These are phyloP conservation scores for Pentalonia nigronervosa DNA, from an alignment of 1,140 invertebrate genomes.

Conservation along the genomic window DNA sequence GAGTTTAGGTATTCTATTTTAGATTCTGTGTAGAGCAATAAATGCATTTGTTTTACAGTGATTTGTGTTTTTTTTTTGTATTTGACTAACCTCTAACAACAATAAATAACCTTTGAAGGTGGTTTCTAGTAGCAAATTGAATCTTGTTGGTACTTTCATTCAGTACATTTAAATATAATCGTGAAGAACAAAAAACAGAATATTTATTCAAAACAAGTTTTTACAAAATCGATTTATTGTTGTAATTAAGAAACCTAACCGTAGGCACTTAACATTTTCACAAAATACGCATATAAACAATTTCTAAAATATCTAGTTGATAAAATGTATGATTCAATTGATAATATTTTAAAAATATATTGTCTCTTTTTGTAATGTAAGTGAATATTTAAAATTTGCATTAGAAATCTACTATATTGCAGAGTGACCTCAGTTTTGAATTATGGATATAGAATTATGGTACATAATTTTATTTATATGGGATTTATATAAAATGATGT, in stretches of 20 bases:
- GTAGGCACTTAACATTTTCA: too few species aligned
- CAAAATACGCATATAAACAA: background rate
- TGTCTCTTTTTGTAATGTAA: background rate
- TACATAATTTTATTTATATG: background rate
- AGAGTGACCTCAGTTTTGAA: background rate
- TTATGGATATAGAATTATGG: background rate
- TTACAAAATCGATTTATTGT: background rate
- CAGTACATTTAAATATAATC: background rate
- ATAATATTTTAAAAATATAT: background rate
- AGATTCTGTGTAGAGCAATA: background rate
- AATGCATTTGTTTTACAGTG: background rate
- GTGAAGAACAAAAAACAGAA: too few species aligned
- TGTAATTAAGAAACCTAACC: background rate
- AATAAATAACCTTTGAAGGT: background rate
- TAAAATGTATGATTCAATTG: background rate
- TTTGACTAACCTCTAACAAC: background rate
- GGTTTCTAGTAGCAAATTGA: background rate
- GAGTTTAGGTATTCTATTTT: background rate
- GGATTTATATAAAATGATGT: background rate
- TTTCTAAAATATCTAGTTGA: background rate
- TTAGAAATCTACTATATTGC: background rate
- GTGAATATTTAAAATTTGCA: background rate
- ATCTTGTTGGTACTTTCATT: background rate
- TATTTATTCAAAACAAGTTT: background rate
- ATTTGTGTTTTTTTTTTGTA: background rate